Conservation (phyloP, 2,797 vertebrate genomes). For the Falco naumanni region DNA sequence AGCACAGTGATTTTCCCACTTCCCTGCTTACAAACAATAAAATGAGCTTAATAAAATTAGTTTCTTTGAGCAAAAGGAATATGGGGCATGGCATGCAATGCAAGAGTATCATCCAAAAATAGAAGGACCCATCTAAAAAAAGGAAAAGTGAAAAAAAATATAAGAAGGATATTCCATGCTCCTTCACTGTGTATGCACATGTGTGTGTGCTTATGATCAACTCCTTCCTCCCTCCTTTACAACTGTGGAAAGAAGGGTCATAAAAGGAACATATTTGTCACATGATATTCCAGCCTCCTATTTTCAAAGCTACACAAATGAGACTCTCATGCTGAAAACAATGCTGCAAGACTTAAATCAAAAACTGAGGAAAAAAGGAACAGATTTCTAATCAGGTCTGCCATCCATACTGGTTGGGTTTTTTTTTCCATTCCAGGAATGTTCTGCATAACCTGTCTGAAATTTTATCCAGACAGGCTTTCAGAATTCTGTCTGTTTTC, state of each 20-base stretch:
- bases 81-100: neutral
- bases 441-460: neutral
- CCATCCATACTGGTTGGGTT: rapidly evolving
- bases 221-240: neutral
- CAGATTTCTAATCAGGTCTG: neutral
- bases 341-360: neutral
- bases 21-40: neutral
- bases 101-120: neutral
- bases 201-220: neutral
- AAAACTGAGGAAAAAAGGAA: neutral
- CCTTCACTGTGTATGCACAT: rapidly evolving
- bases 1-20: neutral
- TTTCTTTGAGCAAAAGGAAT: neutral
- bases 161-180: rapidly evolving
- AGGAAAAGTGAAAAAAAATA: neutral
- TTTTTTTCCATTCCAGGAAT: neutral
- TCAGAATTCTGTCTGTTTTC: neutral
- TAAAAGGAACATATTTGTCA: neutral
- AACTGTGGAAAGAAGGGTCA: neutral
- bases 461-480: neutral
- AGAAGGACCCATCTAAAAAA: neutral
- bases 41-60: neutral
- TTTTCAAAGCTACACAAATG: neutral
- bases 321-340: neutral
- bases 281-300: neutral